Base-by-base conservation (phyloP, 2,113 vertebrate genomes). In the Candoia aspera region DNA sequence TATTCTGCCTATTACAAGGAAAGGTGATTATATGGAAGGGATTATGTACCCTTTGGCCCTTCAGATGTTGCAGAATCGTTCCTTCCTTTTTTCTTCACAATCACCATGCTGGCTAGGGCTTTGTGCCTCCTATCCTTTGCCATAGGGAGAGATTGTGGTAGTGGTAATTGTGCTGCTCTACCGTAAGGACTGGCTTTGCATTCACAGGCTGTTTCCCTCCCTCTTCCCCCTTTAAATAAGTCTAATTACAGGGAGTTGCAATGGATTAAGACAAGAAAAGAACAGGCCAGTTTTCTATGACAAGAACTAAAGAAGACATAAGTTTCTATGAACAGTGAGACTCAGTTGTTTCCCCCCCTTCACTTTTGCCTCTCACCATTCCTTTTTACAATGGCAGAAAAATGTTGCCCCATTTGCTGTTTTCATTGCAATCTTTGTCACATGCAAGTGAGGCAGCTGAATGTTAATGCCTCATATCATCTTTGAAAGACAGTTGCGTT, bases 371-470 rank as follows among this genome's bases (percentile, higher is more conserved):
- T 87, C 93, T 90, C 93, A 96, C 95, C 89, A 86, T 95, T 95
- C 93, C 55, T 96, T 93, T 94, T 94, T 90, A 95, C 93, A 95
- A 96, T 42, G 93, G 91, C 92, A 96, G 94, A 95, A 96, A 96
- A 96, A 97, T 96, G 90, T 97, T 96, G 93, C 94, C 87, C 79
- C 90, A 91, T 96, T 97, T 97, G 96, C 96, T 96, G 88, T 21
- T 96, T 97, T 96, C 94, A 96, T 97, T 96, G 96, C 92, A 95
- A 96, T 96, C 95, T 95, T 96, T 96, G 93, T 97, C 94, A 93
- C 64, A 90, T 90, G 87, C 91, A 95, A 96, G 94, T 94, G 90
- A 94, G 86, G 91, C 90, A 93, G 94, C 93, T 95, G 95, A 97
- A 97, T 95, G 93, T 93, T 97, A 97, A 95, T 95, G 94, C 87